Conservation (phyloP, 2,888 invertebrate species). For the Altica lythri region DNA sequence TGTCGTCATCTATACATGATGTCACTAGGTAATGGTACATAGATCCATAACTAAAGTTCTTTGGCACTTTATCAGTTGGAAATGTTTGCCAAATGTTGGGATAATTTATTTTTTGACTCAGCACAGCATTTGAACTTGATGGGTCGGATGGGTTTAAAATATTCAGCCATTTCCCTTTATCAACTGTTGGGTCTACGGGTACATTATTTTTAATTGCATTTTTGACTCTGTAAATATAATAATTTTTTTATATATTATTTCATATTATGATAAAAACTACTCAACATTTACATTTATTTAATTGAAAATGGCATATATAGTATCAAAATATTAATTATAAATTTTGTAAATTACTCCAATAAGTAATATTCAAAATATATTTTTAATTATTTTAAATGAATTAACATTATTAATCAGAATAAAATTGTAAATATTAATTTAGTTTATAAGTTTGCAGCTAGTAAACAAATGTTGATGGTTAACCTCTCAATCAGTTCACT, state of each 20-base stretch:
- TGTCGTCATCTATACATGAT: constrained; percentile 4
- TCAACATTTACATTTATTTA: too few species aligned
- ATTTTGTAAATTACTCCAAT: too few species aligned
- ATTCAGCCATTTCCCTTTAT: constrained; percentile 3
- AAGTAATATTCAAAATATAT: too few species aligned
- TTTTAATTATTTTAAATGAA: too few species aligned
- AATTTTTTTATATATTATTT: too few species aligned
- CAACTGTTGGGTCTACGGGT: background rate
- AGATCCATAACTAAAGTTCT: constrained; percentile 1
- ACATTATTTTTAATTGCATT: background rate
- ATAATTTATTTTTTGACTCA: constrained; percentile 2
- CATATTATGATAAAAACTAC: too few species aligned
- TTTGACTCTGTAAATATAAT: background rate
- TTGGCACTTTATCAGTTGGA: background rate
- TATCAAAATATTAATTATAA: too few species aligned
- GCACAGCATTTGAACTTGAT: background rate
- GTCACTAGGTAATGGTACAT: constrained; percentile 5
- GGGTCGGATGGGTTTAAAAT: background rate
- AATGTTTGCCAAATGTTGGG: constrained; percentile 4
- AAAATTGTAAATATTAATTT: too few species aligned
- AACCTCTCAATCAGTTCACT: constrained; percentile 1
- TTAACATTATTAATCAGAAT: too few species aligned
- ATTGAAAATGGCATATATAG: too few species aligned
- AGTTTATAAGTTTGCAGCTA: too few species aligned
- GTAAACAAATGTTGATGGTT: too few species aligned